These are phyloP conservation scores for Xenotilapia leptura DNA, from an alignment of 2,113 vertebrate genomes.

Conservation along the genomic window DNA sequence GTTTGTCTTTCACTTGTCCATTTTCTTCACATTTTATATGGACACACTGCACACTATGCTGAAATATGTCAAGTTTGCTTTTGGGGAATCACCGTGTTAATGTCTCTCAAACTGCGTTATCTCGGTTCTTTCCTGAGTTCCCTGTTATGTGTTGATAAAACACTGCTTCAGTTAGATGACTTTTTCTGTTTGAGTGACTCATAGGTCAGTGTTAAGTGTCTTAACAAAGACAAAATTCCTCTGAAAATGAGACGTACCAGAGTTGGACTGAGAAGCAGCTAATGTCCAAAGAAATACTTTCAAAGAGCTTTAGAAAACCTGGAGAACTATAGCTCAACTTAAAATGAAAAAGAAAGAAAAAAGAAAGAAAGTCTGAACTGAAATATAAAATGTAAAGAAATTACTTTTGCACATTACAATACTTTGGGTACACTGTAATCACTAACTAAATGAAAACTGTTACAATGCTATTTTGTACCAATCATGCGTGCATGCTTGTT, in stretches of 20 bases:
- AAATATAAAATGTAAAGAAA: background rate
- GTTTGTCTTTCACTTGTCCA: background rate
- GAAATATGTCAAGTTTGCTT: background rate
- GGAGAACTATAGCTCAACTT: background rate
- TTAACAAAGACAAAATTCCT: background rate
- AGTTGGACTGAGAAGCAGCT: background rate
- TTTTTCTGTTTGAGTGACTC: background rate
- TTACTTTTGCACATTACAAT: background rate
- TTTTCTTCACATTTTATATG: background rate
- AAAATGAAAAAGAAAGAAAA: background rate
- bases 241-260: background rate
- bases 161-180: background rate
- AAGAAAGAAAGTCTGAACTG: background rate
- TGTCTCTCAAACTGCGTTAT: fast-evolving
- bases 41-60: fast-evolving
- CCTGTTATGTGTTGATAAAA: background rate
- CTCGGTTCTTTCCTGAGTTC: fast-evolving
- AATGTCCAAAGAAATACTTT: background rate
- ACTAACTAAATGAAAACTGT: background rate
- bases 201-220: background rate
- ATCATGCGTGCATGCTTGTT: background rate
- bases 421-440: background rate
- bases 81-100: fast-evolving
- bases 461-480: background rate
- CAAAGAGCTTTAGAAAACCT: background rate